Conservation (phyloP, 2,888 invertebrate genomes). For the Drosophila heteroneura region DNA sequence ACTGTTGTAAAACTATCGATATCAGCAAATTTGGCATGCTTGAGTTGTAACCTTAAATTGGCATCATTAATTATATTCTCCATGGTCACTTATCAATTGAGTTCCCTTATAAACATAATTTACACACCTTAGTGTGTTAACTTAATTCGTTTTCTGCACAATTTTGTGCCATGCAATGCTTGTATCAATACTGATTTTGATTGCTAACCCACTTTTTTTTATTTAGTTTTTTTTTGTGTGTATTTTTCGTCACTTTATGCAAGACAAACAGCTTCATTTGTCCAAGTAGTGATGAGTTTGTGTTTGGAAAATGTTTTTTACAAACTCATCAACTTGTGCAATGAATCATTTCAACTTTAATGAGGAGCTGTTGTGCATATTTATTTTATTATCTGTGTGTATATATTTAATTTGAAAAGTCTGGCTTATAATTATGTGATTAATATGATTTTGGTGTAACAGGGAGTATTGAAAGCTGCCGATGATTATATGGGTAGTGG, state of each 20-base stretch:
- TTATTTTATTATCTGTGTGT: not conserved
- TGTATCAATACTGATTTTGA: conserved; percentile 21
- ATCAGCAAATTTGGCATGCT: not conserved
- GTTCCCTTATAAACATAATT: not conserved
- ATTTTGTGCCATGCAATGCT: conserved; percentile 29
- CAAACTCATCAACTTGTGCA: conserved; percentile 13
- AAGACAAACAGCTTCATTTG: conserved; percentile 34
- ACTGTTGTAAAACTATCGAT: not conserved
- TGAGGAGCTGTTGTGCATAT: conserved; percentile 8
- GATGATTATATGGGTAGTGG: conserved; percentile 20
- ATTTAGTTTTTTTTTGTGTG: not conserved
- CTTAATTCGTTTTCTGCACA: not conserved
- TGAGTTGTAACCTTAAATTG: conserved; percentile 1
- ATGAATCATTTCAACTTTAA: conserved; percentile 12
- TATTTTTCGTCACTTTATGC: conserved; percentile 16
- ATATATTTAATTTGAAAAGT: not conserved
- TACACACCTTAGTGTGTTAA: conserved; percentile 1
- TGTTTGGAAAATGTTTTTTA: not conserved
- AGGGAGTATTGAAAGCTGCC: conserved; percentile 20
- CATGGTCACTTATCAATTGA: conserved; percentile 9
- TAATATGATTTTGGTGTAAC: conserved; percentile 34
- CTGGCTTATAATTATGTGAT: conserved; percentile 39
- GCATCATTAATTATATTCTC: conserved; percentile 4
- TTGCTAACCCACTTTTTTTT: conserved; percentile 18
- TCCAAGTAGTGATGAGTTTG: conserved; percentile 15